phyloP scores from a whole-genome alignment of 2,797 vertebrate genomes.

The Scomberomorus guttatus region DNA sequence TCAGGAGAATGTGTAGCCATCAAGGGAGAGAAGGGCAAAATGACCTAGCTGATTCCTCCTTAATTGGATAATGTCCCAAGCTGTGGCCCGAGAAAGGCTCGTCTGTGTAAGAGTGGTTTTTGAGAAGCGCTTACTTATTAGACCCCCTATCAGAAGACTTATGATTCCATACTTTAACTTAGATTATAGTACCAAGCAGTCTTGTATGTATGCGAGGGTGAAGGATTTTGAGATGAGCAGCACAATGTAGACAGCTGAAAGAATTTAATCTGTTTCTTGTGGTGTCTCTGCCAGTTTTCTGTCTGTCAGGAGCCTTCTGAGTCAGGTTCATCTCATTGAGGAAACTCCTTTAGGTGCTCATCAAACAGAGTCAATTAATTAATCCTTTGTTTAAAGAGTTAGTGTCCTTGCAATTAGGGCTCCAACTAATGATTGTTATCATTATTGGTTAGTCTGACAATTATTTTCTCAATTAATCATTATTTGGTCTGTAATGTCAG shows the following conservation, averaged over 20 bases:
- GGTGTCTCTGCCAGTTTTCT: constrained; percentile 3
- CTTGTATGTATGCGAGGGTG: not conserved
- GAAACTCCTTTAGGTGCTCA: not conserved
- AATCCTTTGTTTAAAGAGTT: not conserved
- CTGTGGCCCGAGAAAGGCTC: constrained; percentile 67
- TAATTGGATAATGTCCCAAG: constrained; percentile 83
- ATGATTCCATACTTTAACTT: constrained; percentile 42
- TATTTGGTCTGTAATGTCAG: not conserved
- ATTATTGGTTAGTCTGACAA: not conserved
- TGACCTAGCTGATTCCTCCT: constrained; percentile 77
- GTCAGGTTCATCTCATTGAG: constrained; percentile 1
- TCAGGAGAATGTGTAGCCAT: constrained; percentile 68
- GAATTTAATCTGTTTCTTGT: not conserved
- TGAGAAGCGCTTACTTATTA: constrained; percentile 47
- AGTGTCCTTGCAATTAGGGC: not conserved
- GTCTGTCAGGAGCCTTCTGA: not conserved
- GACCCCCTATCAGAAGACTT: constrained; percentile 47
- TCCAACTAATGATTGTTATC: not conserved
- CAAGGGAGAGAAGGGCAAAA: constrained; percentile 78
- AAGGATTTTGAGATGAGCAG: constrained; percentile 19
- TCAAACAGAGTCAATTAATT: not conserved
- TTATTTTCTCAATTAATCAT: not conserved
- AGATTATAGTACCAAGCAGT: constrained; percentile 11
- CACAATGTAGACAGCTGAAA: constrained; percentile 9
- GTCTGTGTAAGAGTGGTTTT: constrained; percentile 56